phyloP scores from a whole-genome alignment of 2,888 invertebrate genomes.

The Meteorus cinctellus region DNA sequence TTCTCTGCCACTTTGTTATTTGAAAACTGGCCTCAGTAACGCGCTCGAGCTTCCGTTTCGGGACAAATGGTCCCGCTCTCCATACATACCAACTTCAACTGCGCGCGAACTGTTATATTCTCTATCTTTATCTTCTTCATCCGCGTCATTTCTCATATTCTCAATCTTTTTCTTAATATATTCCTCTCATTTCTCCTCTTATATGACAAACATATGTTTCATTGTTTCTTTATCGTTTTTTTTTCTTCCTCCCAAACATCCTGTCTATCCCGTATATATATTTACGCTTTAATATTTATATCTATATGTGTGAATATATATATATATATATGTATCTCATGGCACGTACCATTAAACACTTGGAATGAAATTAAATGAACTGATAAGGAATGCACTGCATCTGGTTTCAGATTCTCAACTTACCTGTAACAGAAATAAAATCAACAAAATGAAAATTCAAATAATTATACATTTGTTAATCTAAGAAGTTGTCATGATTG shows the following conservation, averaged over 20 bases:
- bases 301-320: constrained; percentile 34
- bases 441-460: constrained; percentile 13
- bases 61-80: constrained; percentile 61
- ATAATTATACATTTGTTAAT: background rate
- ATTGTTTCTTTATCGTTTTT: constrained; percentile 41
- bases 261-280: constrained; percentile 3
- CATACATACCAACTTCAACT: constrained; percentile 49
- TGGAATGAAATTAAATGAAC: constrained; percentile 51
- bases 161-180: constrained; percentile 3
- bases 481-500: background rate
- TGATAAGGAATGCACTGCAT: constrained; percentile 32
- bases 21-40: constrained; percentile 55
- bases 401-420: constrained; percentile 53
- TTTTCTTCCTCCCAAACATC: constrained; percentile 35
- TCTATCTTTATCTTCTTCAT: constrained; percentile 29
- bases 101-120: constrained; percentile 36
- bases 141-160: constrained; percentile 18
- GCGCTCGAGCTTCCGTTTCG: constrained; percentile 51
- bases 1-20: constrained; percentile 72
- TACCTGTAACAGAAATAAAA: constrained; percentile 62
- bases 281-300: background rate
- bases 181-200: background rate
- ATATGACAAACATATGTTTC: constrained; percentile 13
- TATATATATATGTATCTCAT: constrained; percentile 13
- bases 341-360: constrained; percentile 1